Conservation (phyloP, 2,888 invertebrate genomes). For the Drosophila sordidula region DNA sequence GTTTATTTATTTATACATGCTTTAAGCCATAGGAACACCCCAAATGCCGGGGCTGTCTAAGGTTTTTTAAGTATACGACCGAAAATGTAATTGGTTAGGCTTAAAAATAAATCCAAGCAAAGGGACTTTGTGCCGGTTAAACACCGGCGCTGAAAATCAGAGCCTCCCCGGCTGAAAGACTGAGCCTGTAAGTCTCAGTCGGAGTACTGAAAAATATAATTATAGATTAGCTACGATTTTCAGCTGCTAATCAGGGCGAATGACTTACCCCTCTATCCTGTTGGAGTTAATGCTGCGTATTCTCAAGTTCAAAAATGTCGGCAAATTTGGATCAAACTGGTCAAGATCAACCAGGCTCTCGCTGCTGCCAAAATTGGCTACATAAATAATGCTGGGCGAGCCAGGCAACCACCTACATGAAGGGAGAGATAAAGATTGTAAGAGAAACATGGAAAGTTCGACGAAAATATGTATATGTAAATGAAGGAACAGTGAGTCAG, state of each 20-base stretch:
- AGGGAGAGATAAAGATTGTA: neutral
- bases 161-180: slow-evolving; percentile 64
- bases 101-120: slow-evolving; percentile 19
- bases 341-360: slow-evolving; percentile 54
- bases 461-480: neutral
- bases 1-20: slow-evolving; percentile 64
- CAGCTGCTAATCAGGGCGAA: neutral
- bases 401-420: slow-evolving; percentile 54
- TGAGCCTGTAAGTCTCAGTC: slow-evolving; percentile 41
- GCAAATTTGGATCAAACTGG: slow-evolving; percentile 58
- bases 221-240: neutral
- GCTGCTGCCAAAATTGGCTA: slow-evolving; percentile 71
- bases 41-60: slow-evolving; percentile 12
- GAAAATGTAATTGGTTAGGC: slow-evolving; percentile 44
- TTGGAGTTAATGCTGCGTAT: slow-evolving; percentile 58
- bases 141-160: slow-evolving; percentile 47
- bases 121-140: slow-evolving; percentile 32
- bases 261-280: slow-evolving; percentile 51
- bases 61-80: slow-evolving; percentile 25
- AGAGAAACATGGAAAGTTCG: neutral
- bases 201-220: slow-evolving; percentile 29
- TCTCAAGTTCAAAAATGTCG: slow-evolving; percentile 42
- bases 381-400: slow-evolving; percentile 57
- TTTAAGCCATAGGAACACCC: slow-evolving; percentile 41
- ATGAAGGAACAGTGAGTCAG: too few relatives aligned